Percentiles rank a stretch among this genome's conserved stretches.
phyloP scores from a whole-genome alignment of 1,140 invertebrate genomes.

The Ceratina calcarata region DNA sequence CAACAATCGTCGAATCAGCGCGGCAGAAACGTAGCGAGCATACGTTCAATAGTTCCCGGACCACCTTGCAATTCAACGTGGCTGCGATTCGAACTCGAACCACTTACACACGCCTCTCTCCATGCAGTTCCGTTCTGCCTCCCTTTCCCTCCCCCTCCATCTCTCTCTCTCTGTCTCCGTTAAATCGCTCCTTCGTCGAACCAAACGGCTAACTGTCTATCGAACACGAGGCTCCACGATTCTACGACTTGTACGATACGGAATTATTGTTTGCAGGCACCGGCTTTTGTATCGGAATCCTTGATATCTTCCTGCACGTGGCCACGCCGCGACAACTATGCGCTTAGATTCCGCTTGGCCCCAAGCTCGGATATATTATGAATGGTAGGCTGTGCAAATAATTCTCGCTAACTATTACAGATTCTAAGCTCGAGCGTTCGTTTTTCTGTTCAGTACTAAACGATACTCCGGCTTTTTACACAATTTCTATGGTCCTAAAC shows the following conservation, averaged over 20 bases:
- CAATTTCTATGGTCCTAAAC: too few relatives aligned
- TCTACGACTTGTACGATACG: background rate
- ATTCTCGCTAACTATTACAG: too few relatives aligned
- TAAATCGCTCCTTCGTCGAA: background rate
- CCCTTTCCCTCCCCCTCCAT: background rate
- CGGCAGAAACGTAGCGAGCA: constrained; percentile 37
- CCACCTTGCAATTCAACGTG: constrained; percentile 45
- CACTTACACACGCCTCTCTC: constrained; percentile 13
- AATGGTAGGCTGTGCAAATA: too few relatives aligned
- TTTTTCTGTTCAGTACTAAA: too few relatives aligned
- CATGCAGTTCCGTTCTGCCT: background rate
- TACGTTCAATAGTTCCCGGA: constrained; percentile 32
- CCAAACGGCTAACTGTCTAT: background rate
- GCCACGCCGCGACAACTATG: too few relatives aligned
- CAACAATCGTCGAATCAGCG: constrained; percentile 37
- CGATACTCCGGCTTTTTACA: too few relatives aligned
- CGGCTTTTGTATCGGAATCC: constrained; percentile 23
- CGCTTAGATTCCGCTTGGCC: too few relatives aligned
- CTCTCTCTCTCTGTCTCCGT: background rate
- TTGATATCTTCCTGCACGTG: too few relatives aligned
- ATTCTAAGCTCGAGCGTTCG: too few relatives aligned
- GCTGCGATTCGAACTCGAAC: constrained; percentile 36
- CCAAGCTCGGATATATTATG: background rate
- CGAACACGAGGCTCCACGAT: background rate
- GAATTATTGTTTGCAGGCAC: constrained; percentile 20